A percentile compares a stretch with the other conserved stretches of the same genome.
These are phyloP conservation scores for Willowsia nigromaculata DNA, from an alignment of 2,888 invertebrate species.

Conservation along the genomic window DNA sequence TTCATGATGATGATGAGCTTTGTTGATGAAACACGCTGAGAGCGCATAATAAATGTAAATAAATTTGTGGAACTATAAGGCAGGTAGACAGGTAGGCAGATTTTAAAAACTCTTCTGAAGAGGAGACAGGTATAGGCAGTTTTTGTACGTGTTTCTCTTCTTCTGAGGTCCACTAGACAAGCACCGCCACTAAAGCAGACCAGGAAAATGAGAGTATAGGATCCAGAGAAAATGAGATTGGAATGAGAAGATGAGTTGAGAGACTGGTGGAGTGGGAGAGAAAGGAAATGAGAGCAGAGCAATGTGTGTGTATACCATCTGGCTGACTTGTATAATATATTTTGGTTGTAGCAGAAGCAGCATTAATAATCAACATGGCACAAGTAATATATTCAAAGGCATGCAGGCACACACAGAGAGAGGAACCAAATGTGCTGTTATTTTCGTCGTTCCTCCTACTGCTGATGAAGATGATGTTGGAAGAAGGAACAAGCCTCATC, in stretches of 20 bases:
- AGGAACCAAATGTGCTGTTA: neutral
- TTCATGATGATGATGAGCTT: neutral
- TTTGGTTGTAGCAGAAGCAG: neutral
- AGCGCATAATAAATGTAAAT: constrained; percentile 3
- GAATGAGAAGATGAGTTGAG: neutral
- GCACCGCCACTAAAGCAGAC: neutral
- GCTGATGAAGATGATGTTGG: neutral
- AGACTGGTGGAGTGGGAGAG: neutral
- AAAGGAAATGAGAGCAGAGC: neutral
- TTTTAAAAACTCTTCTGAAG: neutral
- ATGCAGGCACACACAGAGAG: neutral
- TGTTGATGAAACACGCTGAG: neutral
- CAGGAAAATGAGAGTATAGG: neutral
- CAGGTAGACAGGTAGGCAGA: neutral
- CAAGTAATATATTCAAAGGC: neutral
- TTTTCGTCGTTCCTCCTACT: neutral
- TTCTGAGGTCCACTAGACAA: neutral
- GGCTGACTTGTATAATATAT: neutral
- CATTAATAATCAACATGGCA: constrained; percentile 14
- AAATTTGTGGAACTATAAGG: too few relatives aligned
- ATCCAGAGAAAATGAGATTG: neutral
- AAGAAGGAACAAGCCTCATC: constrained; percentile 19
- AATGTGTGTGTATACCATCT: neutral
- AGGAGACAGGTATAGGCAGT: neutral
- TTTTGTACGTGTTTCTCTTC: neutral